Evolutionary conservation across 2,888 invertebrate species (phyloP).

Genomic region (Eilema depressum): DNA sequence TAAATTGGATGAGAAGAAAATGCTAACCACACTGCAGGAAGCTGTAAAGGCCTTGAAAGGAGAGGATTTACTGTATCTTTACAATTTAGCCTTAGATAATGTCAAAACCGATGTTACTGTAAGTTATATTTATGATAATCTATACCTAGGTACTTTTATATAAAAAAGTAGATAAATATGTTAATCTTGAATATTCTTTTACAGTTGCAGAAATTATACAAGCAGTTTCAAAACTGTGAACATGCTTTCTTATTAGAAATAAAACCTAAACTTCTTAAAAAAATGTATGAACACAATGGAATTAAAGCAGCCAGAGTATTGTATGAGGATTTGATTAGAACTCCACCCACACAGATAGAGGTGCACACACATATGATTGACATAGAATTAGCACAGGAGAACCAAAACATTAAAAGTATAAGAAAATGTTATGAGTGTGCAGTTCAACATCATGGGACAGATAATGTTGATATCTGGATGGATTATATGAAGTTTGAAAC

Average conservation of each 20-base stretch:
- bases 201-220: conserved; percentile 73
- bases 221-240: conserved; percentile 81
- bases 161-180: not conserved
- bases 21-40: conserved; percentile 68
- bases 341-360: conserved; percentile 87
- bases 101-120: conserved; percentile 68
- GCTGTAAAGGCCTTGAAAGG: conserved; percentile 68
- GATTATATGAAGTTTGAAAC: conserved; percentile 91
- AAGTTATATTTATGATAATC: conserved; percentile 53
- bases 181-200: conserved; percentile 44
- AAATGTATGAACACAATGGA: conserved; percentile 81
- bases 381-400: conserved; percentile 81
- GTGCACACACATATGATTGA: conserved; percentile 89
- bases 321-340: conserved; percentile 87
- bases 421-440: conserved; percentile 89
- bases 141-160: not conserved
- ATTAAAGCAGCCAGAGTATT: conserved; percentile 87
- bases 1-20: conserved; percentile 72
- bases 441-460: conserved; percentile 89
- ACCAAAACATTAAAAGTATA: conserved; percentile 79
- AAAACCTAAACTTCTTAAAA: conserved; percentile 88
- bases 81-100: conserved; percentile 73
- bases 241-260: conserved; percentile 81
- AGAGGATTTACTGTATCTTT: conserved; percentile 69
- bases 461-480: conserved; percentile 90